Conservation (phyloP, 2,113 vertebrate genomes). For the Baryphthengus martii region DNA sequence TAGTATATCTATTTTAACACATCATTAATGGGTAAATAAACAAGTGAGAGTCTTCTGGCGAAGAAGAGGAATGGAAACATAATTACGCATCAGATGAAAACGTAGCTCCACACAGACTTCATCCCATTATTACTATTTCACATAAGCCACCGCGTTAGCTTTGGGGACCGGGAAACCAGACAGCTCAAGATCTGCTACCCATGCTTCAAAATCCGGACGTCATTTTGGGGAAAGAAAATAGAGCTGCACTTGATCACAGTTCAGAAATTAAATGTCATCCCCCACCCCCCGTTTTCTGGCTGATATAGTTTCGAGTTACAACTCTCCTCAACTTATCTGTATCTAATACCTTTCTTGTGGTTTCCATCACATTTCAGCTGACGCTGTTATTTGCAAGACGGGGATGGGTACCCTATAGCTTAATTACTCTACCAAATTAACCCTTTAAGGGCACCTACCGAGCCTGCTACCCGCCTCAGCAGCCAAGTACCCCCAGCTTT, state of each 20-base stretch:
- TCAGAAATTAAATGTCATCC: not conserved
- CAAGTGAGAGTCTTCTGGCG: not conserved
- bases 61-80: not conserved
- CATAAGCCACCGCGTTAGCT: not conserved
- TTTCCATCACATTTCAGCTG: not conserved
- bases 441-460: not conserved
- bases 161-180: not conserved
- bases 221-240: not conserved
- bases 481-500: not conserved
- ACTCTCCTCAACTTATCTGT: not conserved
- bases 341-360: not conserved
- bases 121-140: not conserved
- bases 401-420: not conserved
- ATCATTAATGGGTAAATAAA: constrained; percentile 13
- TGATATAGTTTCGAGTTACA: not conserved
- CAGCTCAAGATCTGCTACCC: not conserved
- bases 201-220: not conserved
- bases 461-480: not conserved
- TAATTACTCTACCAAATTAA: not conserved
- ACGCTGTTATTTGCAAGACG: not conserved
- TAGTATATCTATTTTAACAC: not conserved
- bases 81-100: not conserved
- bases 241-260: not conserved
- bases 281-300: not conserved
- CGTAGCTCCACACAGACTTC: not conserved